phyloP scores from a whole-genome alignment of 2,888 invertebrate species.

The Agapostemon virescens region DNA sequence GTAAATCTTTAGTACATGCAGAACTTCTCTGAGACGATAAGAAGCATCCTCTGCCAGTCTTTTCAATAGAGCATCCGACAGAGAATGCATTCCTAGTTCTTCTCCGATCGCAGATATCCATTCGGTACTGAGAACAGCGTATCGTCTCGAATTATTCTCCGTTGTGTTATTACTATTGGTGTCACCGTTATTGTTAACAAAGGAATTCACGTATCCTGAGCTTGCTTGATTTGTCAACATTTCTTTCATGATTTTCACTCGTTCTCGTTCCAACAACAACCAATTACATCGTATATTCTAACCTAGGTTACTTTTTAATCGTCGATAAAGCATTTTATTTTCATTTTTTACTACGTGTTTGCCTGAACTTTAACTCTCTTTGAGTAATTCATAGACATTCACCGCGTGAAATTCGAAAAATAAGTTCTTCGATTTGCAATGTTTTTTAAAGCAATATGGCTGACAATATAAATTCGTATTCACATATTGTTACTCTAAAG shows the following conservation, averaged over 20 bases:
- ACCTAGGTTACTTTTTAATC: background rate
- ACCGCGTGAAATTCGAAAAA: background rate
- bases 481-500: background rate
- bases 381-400: background rate
- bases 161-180: constrained; percentile 69
- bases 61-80: constrained; percentile 74
- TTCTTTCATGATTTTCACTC: constrained; percentile 74
- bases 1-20: constrained; percentile 71
- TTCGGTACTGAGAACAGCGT: constrained; percentile 77
- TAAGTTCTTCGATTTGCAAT: constrained; percentile 18
- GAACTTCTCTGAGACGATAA: constrained; percentile 77
- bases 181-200: constrained; percentile 76
- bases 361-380: background rate
- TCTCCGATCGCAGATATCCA: constrained; percentile 78
- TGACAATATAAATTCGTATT: constrained; percentile 28
- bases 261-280: background rate
- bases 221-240: constrained; percentile 70
- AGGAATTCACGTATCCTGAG: constrained; percentile 74
- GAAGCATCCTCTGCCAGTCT: constrained; percentile 79
- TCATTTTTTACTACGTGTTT: background rate
- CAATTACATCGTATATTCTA: background rate
- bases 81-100: constrained; percentile 77
- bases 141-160: constrained; percentile 73
- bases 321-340: background rate
- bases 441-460: constrained; percentile 45